These are phyloP conservation scores for Lasioglossum calceatum DNA, from an alignment of 2,888 invertebrate genomes.

Conservation along the genomic window DNA sequence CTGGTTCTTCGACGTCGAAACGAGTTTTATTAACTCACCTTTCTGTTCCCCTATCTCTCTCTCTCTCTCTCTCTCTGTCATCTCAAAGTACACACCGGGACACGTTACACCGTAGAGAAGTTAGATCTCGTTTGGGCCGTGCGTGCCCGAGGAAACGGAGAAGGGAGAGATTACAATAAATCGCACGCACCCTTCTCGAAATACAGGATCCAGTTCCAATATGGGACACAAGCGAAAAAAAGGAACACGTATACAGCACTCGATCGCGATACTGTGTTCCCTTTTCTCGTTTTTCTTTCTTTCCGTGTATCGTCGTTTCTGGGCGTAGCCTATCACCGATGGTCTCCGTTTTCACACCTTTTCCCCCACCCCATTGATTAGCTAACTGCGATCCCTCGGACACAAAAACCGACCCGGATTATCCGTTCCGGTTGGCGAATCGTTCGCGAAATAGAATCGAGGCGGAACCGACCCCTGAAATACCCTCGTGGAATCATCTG, in stretches of 20 bases:
- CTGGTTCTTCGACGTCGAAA: conserved; percentile 30
- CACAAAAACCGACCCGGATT: conserved; percentile 11
- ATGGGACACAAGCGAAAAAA: conserved; percentile 49
- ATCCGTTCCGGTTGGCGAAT: conserved; percentile 18
- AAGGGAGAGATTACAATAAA: conserved; percentile 75
- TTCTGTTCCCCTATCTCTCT: too few relatives aligned
- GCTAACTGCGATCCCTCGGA: conserved; percentile 17
- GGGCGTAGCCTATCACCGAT: conserved; percentile 57
- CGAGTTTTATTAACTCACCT: conserved; percentile 67
- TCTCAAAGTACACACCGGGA: conserved; percentile 47
- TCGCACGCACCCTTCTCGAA: conserved; percentile 79
- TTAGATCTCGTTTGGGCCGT: conserved; percentile 56
- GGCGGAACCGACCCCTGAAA: neutral
- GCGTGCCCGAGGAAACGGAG: conserved; percentile 35
- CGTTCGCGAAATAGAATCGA: conserved; percentile 15
- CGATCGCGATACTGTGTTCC: conserved; percentile 68
- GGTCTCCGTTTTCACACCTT: conserved; percentile 64
- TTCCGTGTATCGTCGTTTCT: conserved; percentile 28
- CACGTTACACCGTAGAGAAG: conserved; percentile 63
- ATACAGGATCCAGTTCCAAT: conserved; percentile 72
- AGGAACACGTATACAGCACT: conserved; percentile 50
- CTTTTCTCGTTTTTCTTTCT: conserved; percentile 40
- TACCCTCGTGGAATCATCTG: neutral
- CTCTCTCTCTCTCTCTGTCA: conserved; percentile 17
- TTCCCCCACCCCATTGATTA: conserved; percentile 40